A percentile compares a stretch with the other conserved stretches of the same genome.
These are phyloP conservation scores for Erannis defoliaria DNA, from an alignment of 2,888 invertebrate species.

Conservation along the genomic window DNA sequence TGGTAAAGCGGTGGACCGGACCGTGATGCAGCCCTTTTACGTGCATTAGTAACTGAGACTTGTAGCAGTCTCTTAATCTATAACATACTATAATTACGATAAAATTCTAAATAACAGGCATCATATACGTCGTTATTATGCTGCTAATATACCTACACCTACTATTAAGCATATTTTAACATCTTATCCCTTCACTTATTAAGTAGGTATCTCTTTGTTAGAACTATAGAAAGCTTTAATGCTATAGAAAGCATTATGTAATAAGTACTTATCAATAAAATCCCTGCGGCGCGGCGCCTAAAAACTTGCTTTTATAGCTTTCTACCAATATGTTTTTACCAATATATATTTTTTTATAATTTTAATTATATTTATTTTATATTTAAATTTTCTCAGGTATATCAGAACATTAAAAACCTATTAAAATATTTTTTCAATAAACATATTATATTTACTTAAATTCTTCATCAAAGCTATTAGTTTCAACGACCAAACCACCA, in stretches of 20 bases:
- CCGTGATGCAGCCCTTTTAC: too few relatives aligned
- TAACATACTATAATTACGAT: constrained; percentile 21
- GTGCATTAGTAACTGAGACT: too few relatives aligned
- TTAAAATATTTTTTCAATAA: too few relatives aligned
- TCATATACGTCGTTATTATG: constrained; percentile 18
- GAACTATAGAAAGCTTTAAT: not conserved
- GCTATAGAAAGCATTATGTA: not conserved
- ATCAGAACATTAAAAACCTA: too few relatives aligned
- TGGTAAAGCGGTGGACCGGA: too few relatives aligned
- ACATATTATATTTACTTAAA: too few relatives aligned
- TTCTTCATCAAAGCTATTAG: too few relatives aligned
- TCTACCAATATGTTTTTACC: too few relatives aligned
- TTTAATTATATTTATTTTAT: not conserved
- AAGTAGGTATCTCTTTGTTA: not conserved
- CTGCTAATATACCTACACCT: constrained; percentile 15
- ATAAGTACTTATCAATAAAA: not conserved
- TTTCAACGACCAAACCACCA: too few relatives aligned
- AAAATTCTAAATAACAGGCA: constrained; percentile 24
- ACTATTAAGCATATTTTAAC: constrained; percentile 7
- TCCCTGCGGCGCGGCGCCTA: not conserved
- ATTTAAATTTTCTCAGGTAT: too few relatives aligned
- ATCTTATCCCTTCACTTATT: constrained; percentile 3
- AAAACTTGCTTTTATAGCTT: too few relatives aligned
- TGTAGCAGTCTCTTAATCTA: constrained; percentile 4
- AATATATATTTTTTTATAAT: too few relatives aligned